phyloP scores from a whole-genome alignment of 2,888 invertebrate species.

The Hyppa rectilinea region DNA sequence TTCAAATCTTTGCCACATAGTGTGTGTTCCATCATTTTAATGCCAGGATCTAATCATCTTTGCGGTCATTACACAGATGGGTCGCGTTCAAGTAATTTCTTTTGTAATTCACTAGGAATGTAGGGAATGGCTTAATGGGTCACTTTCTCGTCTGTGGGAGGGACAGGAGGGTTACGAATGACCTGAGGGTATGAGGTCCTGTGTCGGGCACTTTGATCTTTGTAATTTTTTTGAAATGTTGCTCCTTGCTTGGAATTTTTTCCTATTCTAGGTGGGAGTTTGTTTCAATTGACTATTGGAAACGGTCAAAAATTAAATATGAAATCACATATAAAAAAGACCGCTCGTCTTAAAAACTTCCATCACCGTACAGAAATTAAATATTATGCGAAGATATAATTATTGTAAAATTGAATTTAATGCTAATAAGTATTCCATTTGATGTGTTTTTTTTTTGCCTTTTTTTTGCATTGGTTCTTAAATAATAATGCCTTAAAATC shows the following conservation, averaged over 20 bases:
- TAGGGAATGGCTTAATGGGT: conserved; percentile 68
- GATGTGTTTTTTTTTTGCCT: no score
- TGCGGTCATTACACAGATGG: conserved; percentile 76
- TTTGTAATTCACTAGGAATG: conserved; percentile 70
- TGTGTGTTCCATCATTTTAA: conserved; percentile 74
- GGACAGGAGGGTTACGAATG: conserved; percentile 13
- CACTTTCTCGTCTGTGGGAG: conserved; percentile 37
- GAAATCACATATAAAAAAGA: no score
- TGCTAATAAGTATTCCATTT: no score
- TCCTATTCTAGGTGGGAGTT: background rate
- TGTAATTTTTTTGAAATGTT: background rate
- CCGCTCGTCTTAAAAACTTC: no score
- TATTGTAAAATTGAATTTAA: no score
- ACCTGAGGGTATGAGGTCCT: conserved; percentile 18
- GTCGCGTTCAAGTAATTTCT: conserved; percentile 72
- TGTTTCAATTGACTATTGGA: no score
- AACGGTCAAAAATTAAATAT: no score
- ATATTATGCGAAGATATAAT: no score
- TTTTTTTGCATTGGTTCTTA: no score
- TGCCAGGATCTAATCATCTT: conserved; percentile 69
- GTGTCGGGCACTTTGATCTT: conserved; percentile 49
- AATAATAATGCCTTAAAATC: no score
- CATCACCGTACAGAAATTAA: no score
- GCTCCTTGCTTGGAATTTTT: background rate
- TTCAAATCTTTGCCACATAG: conserved; percentile 55